Evolutionary conservation across 2,888 invertebrate genomes (phyloP), one percentile per base, ranked within the genome.

Genomic region (Lacanobia oleracea): DNA sequence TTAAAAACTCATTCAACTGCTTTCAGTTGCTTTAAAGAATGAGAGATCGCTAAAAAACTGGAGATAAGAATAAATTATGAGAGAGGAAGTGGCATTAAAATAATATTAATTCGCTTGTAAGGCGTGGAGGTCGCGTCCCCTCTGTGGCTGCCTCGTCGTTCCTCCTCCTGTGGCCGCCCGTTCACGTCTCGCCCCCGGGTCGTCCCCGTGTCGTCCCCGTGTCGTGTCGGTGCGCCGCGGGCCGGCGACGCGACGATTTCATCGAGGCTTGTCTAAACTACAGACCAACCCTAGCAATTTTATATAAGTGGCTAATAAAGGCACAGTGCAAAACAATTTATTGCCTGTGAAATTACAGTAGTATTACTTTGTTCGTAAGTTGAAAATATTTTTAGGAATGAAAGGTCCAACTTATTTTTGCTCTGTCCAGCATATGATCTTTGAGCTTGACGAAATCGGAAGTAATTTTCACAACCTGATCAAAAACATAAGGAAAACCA

Each of bases 11-110:
- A 85, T 84, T 86, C 85, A 85, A 86, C 72, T 66, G 73, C 64
- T 78, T 80, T 75, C 82, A 78, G 71, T 82, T 84, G 83, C 84
- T 82, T 72, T 72, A 76, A 75, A 73, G 81, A 86, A 82, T 79
- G 65, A 79, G 65, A 79, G 77, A 82, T 77, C 71, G 79, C 67
- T 72, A 87, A 89, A 84, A 85, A 91, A 90, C 85, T 87, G 82
- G 86, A 89, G 94, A 94, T 94, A 94, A 93, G 91, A 91, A 90
- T 92, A 91, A 95, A 93, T 93, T 92, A 94, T 91, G 92, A 88
- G 82, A 87, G 83, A 88, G 91, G 90, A 91, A 89, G 88, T 85
- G 88, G 87, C 92, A 90, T 93, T 92, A 92, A 90, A 91, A 91
- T 91, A 88, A 88, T 91, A 91, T 90, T 89, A 91, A 91, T 91